Conservation (phyloP, 2,888 invertebrate genomes). For the Hypercompe scribonia region DNA sequence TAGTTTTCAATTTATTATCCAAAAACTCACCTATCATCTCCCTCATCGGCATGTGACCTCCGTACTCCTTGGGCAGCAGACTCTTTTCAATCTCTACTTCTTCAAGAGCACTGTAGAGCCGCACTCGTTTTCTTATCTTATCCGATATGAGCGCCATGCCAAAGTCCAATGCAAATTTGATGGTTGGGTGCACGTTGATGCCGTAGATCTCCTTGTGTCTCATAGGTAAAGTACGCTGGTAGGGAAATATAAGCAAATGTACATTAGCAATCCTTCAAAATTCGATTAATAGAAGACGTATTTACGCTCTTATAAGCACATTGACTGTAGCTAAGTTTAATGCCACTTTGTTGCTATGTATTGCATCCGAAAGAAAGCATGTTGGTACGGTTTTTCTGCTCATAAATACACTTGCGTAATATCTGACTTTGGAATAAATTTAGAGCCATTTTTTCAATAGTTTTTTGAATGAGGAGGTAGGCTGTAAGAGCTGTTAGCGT, state of each 20-base stretch:
- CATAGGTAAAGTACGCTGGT: conserved; percentile 91
- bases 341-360: too few relatives aligned
- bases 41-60: conserved; percentile 93
- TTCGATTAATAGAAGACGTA: too few relatives aligned
- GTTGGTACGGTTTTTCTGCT: too few relatives aligned
- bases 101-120: conserved; percentile 88
- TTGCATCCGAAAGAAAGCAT: too few relatives aligned
- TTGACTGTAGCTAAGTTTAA: too few relatives aligned
- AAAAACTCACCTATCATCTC: conserved; percentile 91
- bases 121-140: conserved; percentile 91
- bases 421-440: too few relatives aligned
- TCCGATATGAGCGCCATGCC: conserved; percentile 92
- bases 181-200: conserved; percentile 90
- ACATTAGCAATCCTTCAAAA: not conserved
- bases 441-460: too few relatives aligned
- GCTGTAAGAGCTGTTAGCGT: too few relatives aligned
- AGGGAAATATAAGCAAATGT: conserved; percentile 22
- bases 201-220: conserved; percentile 93
- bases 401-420: too few relatives aligned
- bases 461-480: too few relatives aligned
- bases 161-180: conserved; percentile 92
- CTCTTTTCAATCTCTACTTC: conserved; percentile 88
- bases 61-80: conserved; percentile 93
- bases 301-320: too few relatives aligned
- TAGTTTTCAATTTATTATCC: too few relatives aligned